phyloP scores from a whole-genome alignment of 2,797 vertebrate genomes.

The Bradypodion pumilum region DNA sequence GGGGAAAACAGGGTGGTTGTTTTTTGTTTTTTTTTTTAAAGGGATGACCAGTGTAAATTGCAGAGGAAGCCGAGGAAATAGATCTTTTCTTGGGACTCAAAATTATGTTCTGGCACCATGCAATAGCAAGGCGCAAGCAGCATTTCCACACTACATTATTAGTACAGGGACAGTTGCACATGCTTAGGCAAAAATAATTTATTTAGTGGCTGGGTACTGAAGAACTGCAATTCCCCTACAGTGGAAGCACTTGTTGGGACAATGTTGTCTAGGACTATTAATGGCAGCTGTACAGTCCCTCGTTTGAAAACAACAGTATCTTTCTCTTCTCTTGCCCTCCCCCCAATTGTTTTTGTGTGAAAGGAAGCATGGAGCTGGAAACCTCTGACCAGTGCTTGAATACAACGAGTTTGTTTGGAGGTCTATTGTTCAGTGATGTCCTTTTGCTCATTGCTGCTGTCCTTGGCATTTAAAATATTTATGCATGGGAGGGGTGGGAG shows the following conservation, averaged over 20 bases:
- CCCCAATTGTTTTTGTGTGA: conserved; percentile 26
- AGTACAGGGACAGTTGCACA: not conserved
- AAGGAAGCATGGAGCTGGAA: conserved; percentile 7
- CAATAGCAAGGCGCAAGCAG: not conserved
- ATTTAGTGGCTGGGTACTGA: conserved; percentile 10
- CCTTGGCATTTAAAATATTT: conserved; percentile 10
- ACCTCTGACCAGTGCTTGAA: not conserved
- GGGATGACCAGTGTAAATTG: not conserved
- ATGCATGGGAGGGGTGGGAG: not conserved
- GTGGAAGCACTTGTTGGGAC: conserved; percentile 36
- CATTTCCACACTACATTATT: not conserved
- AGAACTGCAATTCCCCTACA: conserved; percentile 8
- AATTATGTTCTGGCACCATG: not conserved
- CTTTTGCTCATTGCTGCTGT: conserved; percentile 14
- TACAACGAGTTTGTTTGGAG: not conserved
- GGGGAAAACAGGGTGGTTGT: not conserved
- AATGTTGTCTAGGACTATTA: conserved; percentile 39
- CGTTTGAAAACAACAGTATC: conserved; percentile 16
- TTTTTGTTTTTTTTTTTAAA: no score
- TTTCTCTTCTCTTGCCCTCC: conserved; percentile 16
- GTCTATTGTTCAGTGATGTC: conserved; percentile 66
- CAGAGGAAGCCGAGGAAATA: not conserved
- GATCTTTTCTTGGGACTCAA: not conserved
- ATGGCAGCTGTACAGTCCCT: conserved; percentile 32
- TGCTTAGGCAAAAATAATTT: conserved; percentile 4